Evolutionary conservation across 2,113 vertebrate genomes (phyloP).

Genomic region (Megaceryle torquata): DNA sequence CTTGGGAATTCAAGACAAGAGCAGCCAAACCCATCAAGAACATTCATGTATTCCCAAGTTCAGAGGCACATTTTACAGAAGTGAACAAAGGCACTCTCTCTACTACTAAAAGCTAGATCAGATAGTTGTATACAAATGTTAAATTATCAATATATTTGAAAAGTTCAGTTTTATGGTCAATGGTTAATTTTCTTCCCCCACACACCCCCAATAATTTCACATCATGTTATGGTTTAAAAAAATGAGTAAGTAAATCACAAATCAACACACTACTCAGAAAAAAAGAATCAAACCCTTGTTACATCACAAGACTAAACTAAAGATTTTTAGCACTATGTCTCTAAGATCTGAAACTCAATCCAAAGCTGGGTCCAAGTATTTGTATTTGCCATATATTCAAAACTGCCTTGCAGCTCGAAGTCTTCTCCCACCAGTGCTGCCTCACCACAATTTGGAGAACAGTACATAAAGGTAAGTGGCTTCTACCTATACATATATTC

Average conservation of each 20-base stretch:
- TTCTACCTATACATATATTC: neutral
- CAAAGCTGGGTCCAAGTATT: neutral
- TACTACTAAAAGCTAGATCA: neutral
- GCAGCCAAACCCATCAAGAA: neutral
- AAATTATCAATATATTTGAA: neutral
- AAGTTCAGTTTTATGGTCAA: neutral
- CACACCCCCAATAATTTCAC: neutral
- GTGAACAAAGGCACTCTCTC: neutral
- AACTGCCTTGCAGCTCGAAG: neutral
- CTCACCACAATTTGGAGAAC: neutral
- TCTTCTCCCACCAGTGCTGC: neutral
- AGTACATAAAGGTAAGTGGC: neutral
- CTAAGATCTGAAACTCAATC: neutral
- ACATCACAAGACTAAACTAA: neutral
- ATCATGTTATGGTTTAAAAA: neutral
- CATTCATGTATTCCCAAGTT: neutral
- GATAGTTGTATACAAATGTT: neutral
- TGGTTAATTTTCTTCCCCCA: neutral
- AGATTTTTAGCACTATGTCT: neutral
- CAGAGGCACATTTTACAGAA: neutral
- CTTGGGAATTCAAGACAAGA: neutral
- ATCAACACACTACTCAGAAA: neutral
- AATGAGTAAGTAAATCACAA: neutral
- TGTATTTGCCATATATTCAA: neutral
- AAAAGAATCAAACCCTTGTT: neutral